Base-by-base conservation (phyloP, 2,797 vertebrate species). In the Gobionotothen gibberifrons region DNA sequence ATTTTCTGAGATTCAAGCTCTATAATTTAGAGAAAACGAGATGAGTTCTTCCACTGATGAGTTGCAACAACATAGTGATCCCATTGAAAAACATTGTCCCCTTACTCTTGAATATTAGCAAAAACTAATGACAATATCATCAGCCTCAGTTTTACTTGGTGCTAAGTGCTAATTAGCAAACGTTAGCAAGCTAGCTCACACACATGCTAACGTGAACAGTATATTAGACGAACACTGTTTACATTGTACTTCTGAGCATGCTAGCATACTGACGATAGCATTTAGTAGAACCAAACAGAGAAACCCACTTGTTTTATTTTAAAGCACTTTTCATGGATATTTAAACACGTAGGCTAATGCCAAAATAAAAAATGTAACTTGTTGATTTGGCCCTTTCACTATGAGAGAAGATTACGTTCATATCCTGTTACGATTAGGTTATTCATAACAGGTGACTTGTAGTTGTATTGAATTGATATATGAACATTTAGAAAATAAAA, bases 401-500 rank as follows among this genome's bases (percentile, higher is more conserved):
- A 17, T 7, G 43, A 59, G 58, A 57, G 47, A 60, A 58, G 46
- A 7, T 67, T 39, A 12, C 17, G 53, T 58, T 63, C 3, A 44
- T 3, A 56, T 32, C 3, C 11, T 60, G 17, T 29, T 49, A 19
- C 22, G 29, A 19, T 42, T 17, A 54, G 22, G 43, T 58, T 32
- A 47, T 8, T 46, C 46, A 32, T 39, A 64, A 42, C 26, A 3
- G 29, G 2, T 19, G 40, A 51, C 17, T 48, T 74, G 48, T 17
- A 39, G 72, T 46, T 21, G n/a, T 2, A 26, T 16, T 8, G 40
- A 54, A 43, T 29, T 21, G 39, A 53, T 43, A 32, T 49, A 64
- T 44, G n/a, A 74, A 51, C 68, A 71, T 76, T 49, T 52, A 51
- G 64, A 69, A 26, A 26, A 26, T 26, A 26, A 26, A 26, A 26